phyloP scores from a whole-genome alignment of 2,113 vertebrate genomes.

The Ceratotherium simum region DNA sequence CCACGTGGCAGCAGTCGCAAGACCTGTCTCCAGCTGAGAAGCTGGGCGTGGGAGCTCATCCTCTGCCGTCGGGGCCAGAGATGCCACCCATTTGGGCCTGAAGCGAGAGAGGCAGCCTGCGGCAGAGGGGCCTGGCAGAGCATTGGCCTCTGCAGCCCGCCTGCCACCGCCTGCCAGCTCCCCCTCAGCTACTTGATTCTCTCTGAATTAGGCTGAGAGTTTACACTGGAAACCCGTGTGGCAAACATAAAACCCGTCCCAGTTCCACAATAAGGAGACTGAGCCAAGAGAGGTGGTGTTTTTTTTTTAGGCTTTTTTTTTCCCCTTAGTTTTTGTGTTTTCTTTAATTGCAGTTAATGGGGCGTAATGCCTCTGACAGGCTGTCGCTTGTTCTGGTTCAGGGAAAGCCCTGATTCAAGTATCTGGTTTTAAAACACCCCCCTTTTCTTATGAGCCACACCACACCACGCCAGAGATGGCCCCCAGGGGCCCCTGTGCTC shows the following conservation, averaged over 20 bases:
- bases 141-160: not conserved
- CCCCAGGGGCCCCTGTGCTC: not conserved
- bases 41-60: not conserved
- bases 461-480: not conserved
- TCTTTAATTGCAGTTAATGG: constrained; percentile 59
- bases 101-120: not conserved
- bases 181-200: not conserved
- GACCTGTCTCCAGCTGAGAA: constrained; percentile 1
- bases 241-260: not conserved
- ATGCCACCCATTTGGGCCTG: not conserved
- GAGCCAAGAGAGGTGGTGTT: not conserved
- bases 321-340: not conserved
- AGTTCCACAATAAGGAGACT: not conserved
- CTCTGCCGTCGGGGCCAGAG: accelerated
- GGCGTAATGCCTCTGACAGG: not conserved
- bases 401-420: not conserved
- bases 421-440: not conserved
- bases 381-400: not conserved
- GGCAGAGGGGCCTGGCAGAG: not conserved
- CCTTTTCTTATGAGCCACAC: not conserved
- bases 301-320: not conserved
- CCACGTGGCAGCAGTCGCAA: not conserved
- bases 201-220: not conserved
- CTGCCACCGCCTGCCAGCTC: not conserved
- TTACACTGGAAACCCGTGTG: not conserved